Percentiles rank a stretch among this genome's conserved stretches.
These are phyloP conservation scores for Ophion slaviceki DNA, from an alignment of 2,888 invertebrate genomes.

Conservation along the genomic window DNA sequence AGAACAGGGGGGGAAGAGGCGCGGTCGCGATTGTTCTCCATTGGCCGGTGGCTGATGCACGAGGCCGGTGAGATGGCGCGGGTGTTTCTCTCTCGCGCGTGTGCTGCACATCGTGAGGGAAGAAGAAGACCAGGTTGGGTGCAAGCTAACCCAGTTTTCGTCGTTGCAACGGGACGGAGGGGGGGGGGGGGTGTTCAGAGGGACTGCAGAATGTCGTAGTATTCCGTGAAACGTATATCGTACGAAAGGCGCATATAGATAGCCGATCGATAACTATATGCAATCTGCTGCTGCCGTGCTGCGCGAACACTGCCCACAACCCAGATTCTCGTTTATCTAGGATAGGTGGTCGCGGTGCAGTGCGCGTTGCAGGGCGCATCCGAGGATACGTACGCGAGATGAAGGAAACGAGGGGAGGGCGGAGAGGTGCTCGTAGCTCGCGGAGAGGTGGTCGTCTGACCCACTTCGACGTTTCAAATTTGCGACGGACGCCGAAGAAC, in stretches of 20 bases:
- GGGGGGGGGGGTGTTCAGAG: conserved; percentile 18
- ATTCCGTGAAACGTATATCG: conserved; percentile 15
- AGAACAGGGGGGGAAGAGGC: not conserved
- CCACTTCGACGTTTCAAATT: conserved; percentile 24
- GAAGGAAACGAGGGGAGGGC: conserved; percentile 7
- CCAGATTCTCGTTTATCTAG: conserved; percentile 74
- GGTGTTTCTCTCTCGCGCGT: conserved; percentile 20
- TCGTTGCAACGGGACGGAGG: conserved; percentile 75
- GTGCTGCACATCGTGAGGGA: conserved; percentile 7
- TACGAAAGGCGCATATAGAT: conserved; percentile 4
- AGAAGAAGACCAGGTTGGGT: conserved; percentile 70
- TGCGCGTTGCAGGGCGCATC: conserved; percentile 52
- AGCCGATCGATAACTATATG: conserved; percentile 75
- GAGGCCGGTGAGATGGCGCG: conserved; percentile 24
- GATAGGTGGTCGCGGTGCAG: conserved; percentile 68
- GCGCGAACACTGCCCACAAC: conserved; percentile 61
- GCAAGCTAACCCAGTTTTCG: conserved; percentile 79
- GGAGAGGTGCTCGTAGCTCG: conserved; percentile 62
- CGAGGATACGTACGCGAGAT: conserved; percentile 19
- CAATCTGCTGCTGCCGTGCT: conserved; percentile 56
- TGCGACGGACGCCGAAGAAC: not conserved
- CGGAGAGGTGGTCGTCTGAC: conserved; percentile 11
- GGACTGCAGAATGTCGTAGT: conserved; percentile 36
- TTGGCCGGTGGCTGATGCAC: conserved; percentile 29
- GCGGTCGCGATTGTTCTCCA: not conserved